Evolutionary conservation across 1,140 invertebrate species (phyloP).

Genomic region (Drosophila willistoni): DNA sequence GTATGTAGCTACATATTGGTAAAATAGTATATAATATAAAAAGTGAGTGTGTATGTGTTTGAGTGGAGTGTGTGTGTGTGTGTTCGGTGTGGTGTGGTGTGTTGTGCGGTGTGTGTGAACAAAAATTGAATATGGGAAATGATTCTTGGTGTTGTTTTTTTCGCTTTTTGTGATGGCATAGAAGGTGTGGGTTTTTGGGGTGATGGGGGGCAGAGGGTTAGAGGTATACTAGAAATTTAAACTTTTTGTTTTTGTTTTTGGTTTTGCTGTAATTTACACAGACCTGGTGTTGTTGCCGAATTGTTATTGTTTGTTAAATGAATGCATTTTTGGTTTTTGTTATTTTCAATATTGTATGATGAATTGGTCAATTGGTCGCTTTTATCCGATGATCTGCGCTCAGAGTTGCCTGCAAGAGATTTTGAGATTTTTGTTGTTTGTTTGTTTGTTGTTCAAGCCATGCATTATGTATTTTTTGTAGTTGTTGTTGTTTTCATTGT

Average conservation of each 20-base stretch:
- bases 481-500: constrained; percentile 42
- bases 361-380: constrained; percentile 83
- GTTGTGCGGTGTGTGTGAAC: neutral
- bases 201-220: constrained; percentile 2
- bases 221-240: constrained; percentile 43
- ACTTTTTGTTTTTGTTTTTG: constrained; percentile 22
- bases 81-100: neutral
- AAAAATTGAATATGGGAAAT: neutral
- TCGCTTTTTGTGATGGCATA: no score
- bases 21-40: no score
- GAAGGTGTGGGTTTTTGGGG: no score
- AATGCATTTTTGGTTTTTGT: constrained; percentile 83
- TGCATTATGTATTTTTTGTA: constrained; percentile 50
- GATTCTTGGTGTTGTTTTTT: constrained; percentile 3
- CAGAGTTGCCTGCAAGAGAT: constrained; percentile 83
- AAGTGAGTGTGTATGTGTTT: neutral
- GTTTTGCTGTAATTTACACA: constrained; percentile 78
- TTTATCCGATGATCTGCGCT: constrained; percentile 83
- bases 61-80: constrained; percentile 1
- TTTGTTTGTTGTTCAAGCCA: constrained; percentile 77
- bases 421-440: constrained; percentile 73
- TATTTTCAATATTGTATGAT: constrained; percentile 83
- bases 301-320: constrained; percentile 83
- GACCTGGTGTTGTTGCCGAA: constrained; percentile 83
- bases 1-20: no score